phyloP scores from a whole-genome alignment of 2,888 invertebrate species.

The Erynnis tages region DNA sequence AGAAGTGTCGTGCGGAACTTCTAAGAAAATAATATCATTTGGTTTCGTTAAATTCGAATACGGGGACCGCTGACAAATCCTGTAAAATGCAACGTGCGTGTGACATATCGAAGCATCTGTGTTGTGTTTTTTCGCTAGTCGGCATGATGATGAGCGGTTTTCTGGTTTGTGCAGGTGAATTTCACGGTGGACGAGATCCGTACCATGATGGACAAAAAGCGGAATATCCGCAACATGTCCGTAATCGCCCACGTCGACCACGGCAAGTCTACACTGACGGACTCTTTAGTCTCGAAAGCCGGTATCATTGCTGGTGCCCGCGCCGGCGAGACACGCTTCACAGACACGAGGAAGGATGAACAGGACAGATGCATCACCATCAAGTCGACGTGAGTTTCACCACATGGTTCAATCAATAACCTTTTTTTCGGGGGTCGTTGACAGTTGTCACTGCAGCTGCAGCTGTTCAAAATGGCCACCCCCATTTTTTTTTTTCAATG shows the following conservation, averaged over 20 bases:
- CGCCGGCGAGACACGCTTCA: slow-evolving; percentile 99
- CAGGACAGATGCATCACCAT: slow-evolving; percentile 99
- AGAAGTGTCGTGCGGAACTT: slow-evolving; percentile 44
- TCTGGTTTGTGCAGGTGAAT: slow-evolving; percentile 92
- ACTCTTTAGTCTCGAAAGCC: slow-evolving; percentile 99
- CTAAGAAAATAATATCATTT: not conserved
- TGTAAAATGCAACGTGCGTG: slow-evolving; percentile 59
- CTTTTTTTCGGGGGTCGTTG: slow-evolving; percentile 18
- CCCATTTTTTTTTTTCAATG: not conserved
- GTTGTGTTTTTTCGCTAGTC: slow-evolving; percentile 44
- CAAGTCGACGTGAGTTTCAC: slow-evolving; percentile 97
- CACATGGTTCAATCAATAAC: slow-evolving; percentile 29
- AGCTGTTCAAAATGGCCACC: slow-evolving; percentile 11
- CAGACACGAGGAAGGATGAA: slow-evolving; percentile 99
- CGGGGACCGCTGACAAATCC: not conserved
- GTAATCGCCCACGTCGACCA: slow-evolving; percentile 99
- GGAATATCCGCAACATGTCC: slow-evolving; percentile 99
- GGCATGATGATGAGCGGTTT: slow-evolving; percentile 56
- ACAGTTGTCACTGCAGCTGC: slow-evolving; percentile 4
- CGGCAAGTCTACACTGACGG: slow-evolving; percentile 99
- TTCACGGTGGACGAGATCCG: slow-evolving; percentile 99
- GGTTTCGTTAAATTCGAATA: not conserved
- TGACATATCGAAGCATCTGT: slow-evolving; percentile 49
- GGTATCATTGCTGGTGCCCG: slow-evolving; percentile 99
- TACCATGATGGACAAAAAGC: slow-evolving; percentile 99